Percentiles rank a stretch among this genome's conserved stretches.
Conservation (phyloP, 2,113 vertebrate genomes). For the Aptenodytes forsteri region DNA sequence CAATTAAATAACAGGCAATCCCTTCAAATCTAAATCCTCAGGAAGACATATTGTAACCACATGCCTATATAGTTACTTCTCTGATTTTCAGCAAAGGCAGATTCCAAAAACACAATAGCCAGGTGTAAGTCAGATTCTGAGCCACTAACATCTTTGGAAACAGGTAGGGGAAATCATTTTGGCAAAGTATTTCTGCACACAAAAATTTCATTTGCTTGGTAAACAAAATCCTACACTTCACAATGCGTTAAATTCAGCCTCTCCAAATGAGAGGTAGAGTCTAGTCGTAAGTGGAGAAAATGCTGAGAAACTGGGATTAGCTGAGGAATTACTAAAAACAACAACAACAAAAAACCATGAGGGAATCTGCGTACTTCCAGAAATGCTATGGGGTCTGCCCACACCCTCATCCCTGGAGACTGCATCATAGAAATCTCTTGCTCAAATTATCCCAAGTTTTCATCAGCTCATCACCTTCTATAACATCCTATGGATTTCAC, state of each 20-base stretch:
- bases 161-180: neutral
- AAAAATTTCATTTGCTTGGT: neutral
- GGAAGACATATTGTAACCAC: neutral
- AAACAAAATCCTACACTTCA: neutral
- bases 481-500: neutral
- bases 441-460: neutral
- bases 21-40: neutral
- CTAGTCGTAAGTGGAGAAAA: neutral
- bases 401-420: neutral
- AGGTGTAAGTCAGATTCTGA: neutral
- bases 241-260: neutral
- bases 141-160: neutral
- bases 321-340: neutral
- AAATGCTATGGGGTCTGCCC: neutral
- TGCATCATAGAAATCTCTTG: neutral
- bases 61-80: neutral
- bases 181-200: neutral
- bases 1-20: neutral
- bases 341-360: neutral
- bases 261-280: neutral
- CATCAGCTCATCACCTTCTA: neutral
- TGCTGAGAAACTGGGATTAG: neutral
- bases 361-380: neutral
- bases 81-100: neutral
- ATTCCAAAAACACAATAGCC: neutral